phyloP scores from a whole-genome alignment of 2,113 vertebrate genomes.

The Antigone vipio region DNA sequence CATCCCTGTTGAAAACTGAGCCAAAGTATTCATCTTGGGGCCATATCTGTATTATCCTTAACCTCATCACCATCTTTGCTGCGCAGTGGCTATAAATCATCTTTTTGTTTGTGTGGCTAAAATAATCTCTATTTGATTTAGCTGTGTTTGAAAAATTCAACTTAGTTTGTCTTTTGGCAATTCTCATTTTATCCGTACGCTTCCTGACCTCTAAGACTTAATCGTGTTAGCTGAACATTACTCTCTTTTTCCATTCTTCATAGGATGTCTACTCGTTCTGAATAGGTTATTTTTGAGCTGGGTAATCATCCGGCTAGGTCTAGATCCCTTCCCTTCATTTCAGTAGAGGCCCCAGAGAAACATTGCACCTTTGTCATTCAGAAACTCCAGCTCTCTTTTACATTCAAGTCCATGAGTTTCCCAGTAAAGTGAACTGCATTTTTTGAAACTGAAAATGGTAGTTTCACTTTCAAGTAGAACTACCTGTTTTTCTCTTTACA shows the following conservation, averaged over 20 bases:
- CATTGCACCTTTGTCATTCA: background rate
- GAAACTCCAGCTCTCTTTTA: background rate
- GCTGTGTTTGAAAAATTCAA: conserved; percentile 12
- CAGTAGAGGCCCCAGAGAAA: background rate
- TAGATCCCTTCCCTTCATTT: background rate
- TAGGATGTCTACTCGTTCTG: background rate
- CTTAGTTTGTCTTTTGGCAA: background rate
- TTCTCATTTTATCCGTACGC: conserved; percentile 1
- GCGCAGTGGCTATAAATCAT: conserved; percentile 8
- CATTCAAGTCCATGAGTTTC: background rate
- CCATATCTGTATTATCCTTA: conserved; percentile 29
- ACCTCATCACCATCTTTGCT: background rate
- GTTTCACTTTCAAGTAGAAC: background rate
- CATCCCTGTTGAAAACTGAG: conserved; percentile 17
- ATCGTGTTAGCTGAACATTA: background rate
- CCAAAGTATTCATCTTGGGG: conserved; percentile 53
- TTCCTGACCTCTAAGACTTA: conserved; percentile 21
- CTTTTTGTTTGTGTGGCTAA: conserved; percentile 16
- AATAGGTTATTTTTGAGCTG: background rate
- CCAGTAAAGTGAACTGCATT: background rate
- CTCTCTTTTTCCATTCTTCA: conserved; percentile 22
- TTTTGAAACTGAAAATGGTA: background rate
- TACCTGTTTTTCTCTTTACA: background rate
- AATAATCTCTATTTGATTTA: conserved; percentile 20
- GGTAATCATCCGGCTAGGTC: background rate